Evolutionary conservation across 2,797 vertebrate genomes (phyloP).

Genomic region (Phylloscopus collybita): DNA sequence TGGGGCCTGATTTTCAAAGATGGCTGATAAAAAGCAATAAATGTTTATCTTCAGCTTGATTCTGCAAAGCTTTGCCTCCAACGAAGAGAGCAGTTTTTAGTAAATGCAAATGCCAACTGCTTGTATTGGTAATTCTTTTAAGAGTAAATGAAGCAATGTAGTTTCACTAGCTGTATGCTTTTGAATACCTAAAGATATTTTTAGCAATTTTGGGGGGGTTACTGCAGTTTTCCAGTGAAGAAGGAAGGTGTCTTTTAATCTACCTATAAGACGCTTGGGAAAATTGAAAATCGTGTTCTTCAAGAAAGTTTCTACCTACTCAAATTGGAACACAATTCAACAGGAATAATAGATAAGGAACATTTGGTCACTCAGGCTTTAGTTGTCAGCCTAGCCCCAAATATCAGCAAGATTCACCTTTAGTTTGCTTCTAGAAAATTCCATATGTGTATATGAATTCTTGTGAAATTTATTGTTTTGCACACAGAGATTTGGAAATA

Average conservation of each 20-base stretch:
- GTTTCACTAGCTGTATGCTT: background rate
- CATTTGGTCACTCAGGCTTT: background rate
- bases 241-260: background rate
- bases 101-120: background rate
- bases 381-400: background rate
- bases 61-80: slow-evolving; percentile 35
- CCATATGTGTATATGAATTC: background rate
- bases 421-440: background rate
- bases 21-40: slow-evolving; percentile 57
- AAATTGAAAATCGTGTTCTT: background rate
- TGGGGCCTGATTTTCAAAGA: slow-evolving; percentile 53
- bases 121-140: background rate
- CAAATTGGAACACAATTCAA: background rate
- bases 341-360: background rate
- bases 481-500: background rate
- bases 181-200: background rate
- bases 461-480: background rate
- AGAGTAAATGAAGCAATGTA: background rate
- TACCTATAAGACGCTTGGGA: background rate
- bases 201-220: background rate
- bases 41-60: slow-evolving; percentile 54
- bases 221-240: background rate
- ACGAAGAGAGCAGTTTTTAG: background rate
- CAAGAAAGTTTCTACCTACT: background rate
- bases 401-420: background rate